These are phyloP conservation scores for Agrochola macilenta DNA, from an alignment of 2,888 invertebrate species.

Conservation along the genomic window DNA sequence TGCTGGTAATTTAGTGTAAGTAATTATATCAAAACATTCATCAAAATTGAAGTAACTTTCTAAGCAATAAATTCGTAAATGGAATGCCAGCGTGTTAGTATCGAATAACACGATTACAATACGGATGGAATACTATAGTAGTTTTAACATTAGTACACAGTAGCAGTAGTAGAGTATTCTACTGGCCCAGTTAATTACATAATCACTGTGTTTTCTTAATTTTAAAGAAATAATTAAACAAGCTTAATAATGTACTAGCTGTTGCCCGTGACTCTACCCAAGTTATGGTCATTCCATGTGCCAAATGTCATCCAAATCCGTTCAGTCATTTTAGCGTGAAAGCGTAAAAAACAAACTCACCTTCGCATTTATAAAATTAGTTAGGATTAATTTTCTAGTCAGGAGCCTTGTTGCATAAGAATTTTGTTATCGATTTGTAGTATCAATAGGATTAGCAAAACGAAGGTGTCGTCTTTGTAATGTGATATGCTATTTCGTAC, in stretches of 20 bases:
- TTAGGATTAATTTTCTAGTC: neutral
- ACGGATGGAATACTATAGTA: neutral
- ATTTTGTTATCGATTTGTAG: slow-evolving; percentile 15
- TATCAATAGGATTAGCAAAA: slow-evolving; percentile 34
- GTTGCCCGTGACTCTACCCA: too few relatives aligned
- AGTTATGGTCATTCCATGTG: too few relatives aligned
- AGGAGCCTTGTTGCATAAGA: slow-evolving; percentile 2
- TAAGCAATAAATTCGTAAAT: slow-evolving; percentile 35
- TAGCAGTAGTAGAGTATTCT: neutral
- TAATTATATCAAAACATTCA: slow-evolving; percentile 13
- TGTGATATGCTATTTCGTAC: slow-evolving; percentile 35
- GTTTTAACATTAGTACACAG: slow-evolving; percentile 21
- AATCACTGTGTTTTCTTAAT: slow-evolving; percentile 14
- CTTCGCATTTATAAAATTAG: too few relatives aligned
- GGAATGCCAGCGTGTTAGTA: neutral
- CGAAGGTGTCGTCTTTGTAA: slow-evolving; percentile 32
- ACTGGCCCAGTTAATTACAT: slow-evolving; percentile 23
- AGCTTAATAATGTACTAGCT: neutral
- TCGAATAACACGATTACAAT: slow-evolving; percentile 8
- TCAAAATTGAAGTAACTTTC: slow-evolving; percentile 35
- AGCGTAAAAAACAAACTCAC: too few relatives aligned
- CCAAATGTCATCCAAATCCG: too few relatives aligned
- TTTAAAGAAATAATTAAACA: neutral
- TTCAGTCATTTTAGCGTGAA: too few relatives aligned
- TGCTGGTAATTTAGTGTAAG: slow-evolving; percentile 12